Base-by-base conservation (phyloP, 2,797 vertebrate species). In the Sebastes trivittatus region DNA sequence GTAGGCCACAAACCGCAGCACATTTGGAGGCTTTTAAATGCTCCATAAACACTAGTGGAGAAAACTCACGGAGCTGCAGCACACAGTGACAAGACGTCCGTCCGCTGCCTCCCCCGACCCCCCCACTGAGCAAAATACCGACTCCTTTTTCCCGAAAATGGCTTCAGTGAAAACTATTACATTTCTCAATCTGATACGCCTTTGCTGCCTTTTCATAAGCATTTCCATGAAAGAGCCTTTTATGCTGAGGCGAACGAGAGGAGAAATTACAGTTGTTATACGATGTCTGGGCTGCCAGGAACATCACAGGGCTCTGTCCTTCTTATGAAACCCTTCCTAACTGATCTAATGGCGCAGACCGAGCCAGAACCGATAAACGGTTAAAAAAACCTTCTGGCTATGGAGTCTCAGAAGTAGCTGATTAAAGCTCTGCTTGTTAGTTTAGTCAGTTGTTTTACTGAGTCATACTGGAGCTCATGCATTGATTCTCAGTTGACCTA, bases 1-100 rank as follows among this genome's bases (percentile, higher is more conserved):
- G 91, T 68, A 79, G 90, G 89, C 94, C 88, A 22, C 93, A 94
- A 92, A 94, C 93, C 91, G 29, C 91, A 83, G 85, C 85, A 80
- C 84, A 90, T 93, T 94, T 88, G 88, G 81, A 92, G 88, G 85
- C 87, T 90, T 94, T 94, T 88, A 93, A 90, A 92, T 73, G 71
- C 78, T 82, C 75, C 88, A 85, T 93, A 94, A 94, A 92, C 87
- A 91, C 91, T 72, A 82, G 66, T 20, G 81, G 75, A 88, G 92
- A 87, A 46, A 89, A 89, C 84, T 82, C 88, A 83, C 86, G 0
- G 77, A 78, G 88, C 87, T 81, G 63, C 84, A 83, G 75, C 82
- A 86, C 85, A 82, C 58, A 54, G 69, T 72, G 65, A 87, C 87
- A 75, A 77, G 46, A 77, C 60, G 52, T 78, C 75, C 74, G 22